Conservation (phyloP, 2,888 invertebrate species). For the Lasius fuliginosus region DNA sequence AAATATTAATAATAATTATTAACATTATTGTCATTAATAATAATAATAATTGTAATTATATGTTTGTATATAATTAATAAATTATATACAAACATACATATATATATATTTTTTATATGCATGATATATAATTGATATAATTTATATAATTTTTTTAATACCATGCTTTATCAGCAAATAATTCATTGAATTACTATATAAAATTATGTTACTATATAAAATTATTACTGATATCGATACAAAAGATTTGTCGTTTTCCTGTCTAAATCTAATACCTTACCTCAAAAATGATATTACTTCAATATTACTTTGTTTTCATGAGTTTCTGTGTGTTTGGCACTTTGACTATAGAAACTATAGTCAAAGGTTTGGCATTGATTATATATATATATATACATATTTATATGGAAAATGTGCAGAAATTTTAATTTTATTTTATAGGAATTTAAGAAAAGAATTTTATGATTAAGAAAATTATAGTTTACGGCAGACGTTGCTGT, state of each 20-base stretch:
- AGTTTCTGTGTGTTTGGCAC: slow-evolving; percentile 54
- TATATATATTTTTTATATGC: slow-evolving; percentile 7
- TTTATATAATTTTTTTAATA: slow-evolving; percentile 18
- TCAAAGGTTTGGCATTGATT: slow-evolving; percentile 62
- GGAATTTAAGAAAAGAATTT: slow-evolving; percentile 34
- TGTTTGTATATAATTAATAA: neutral
- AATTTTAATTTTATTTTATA: slow-evolving; percentile 39
- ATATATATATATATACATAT: slow-evolving; percentile 63
- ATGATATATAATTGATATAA: neutral
- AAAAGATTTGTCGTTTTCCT: neutral
- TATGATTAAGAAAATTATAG: slow-evolving; percentile 33
- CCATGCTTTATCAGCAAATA: neutral
- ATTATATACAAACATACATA: neutral
- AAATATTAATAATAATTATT: neutral
- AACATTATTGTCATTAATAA: neutral
- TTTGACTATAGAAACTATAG: no score
- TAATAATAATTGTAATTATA: neutral
- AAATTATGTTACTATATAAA: slow-evolving; percentile 11
- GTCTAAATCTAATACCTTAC: slow-evolving; percentile 54
- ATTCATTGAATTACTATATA: neutral
- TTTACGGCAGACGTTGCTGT: slow-evolving; percentile 2
- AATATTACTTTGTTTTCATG: slow-evolving; percentile 37
- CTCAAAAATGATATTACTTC: slow-evolving; percentile 60
- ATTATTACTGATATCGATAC: neutral
- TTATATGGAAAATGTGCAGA: slow-evolving; percentile 47